Evolutionary conservation across 2,888 invertebrate genomes (phyloP).

Genomic region (Lasioglossum malachurum): DNA sequence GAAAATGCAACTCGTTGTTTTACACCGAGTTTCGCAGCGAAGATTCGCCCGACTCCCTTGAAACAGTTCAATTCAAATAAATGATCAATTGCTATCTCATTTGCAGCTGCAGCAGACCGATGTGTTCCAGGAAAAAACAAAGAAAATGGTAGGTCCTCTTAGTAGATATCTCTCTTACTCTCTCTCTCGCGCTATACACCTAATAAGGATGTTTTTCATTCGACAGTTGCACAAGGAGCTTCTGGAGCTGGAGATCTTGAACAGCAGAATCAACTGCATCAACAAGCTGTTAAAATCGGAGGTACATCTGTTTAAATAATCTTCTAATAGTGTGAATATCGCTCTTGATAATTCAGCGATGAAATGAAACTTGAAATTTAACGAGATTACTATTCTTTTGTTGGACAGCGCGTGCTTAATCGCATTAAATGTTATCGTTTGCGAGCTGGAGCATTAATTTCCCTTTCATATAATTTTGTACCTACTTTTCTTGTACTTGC

Average conservation of each 20-base stretch:
- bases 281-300: constrained; percentile 78
- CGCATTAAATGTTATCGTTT: no score
- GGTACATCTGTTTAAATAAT: constrained; percentile 61
- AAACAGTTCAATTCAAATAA: constrained; percentile 42
- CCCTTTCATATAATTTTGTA: no score
- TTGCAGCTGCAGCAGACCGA: constrained; percentile 80
- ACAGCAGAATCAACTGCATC: constrained; percentile 80
- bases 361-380: not conserved
- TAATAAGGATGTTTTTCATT: constrained; percentile 15
- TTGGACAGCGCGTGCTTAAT: no score
- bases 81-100: constrained; percentile 56
- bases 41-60: not conserved
- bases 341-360: not conserved
- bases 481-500: no score
- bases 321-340: not conserved
- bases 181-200: not conserved
- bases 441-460: no score
- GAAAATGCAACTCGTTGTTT: constrained; percentile 54
- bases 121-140: constrained; percentile 80
- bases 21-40: constrained; percentile 8
- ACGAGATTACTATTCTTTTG: no score
- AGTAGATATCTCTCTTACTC: constrained; percentile 12
- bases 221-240: constrained; percentile 79
- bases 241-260: constrained; percentile 80
- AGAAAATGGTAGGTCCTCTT: constrained; percentile 78